Conservation (phyloP, 2,888 invertebrate genomes). For the Drosophila differens region DNA sequence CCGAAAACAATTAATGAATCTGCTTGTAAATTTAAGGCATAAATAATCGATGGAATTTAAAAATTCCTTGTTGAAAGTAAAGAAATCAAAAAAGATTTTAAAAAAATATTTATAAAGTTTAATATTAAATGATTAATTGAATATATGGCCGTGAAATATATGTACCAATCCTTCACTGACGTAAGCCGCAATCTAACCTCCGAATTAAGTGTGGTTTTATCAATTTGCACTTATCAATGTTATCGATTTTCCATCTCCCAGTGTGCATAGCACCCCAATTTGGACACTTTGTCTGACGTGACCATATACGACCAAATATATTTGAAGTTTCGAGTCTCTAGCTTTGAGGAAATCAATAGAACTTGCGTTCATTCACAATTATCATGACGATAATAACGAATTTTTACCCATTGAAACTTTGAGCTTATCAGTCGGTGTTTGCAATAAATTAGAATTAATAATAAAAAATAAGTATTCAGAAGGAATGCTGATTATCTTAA, state of each 20-base stretch:
- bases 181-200: not conserved
- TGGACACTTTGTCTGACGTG: not conserved
- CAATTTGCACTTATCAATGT: not conserved
- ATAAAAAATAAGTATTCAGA: not conserved
- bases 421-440: not conserved
- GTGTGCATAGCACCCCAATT: not conserved
- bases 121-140: not conserved
- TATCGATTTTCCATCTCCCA: not conserved
- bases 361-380: no score
- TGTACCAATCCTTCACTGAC: not conserved
- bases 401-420: not conserved
- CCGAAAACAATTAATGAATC: not conserved
- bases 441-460: not conserved
- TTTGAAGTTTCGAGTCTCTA: not conserved
- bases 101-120: not conserved
- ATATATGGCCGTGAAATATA: not conserved
- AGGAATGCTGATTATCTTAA: not conserved
- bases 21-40: conserved; percentile 1
- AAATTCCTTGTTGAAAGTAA: not conserved
- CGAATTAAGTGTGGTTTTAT: not conserved
- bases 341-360: no score
- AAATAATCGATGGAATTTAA: not conserved
- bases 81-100: not conserved
- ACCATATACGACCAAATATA: not conserved
- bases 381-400: not conserved